Evolutionary conservation across 2,113 vertebrate species (phyloP).

Genomic region (Climacteris rufus): DNA sequence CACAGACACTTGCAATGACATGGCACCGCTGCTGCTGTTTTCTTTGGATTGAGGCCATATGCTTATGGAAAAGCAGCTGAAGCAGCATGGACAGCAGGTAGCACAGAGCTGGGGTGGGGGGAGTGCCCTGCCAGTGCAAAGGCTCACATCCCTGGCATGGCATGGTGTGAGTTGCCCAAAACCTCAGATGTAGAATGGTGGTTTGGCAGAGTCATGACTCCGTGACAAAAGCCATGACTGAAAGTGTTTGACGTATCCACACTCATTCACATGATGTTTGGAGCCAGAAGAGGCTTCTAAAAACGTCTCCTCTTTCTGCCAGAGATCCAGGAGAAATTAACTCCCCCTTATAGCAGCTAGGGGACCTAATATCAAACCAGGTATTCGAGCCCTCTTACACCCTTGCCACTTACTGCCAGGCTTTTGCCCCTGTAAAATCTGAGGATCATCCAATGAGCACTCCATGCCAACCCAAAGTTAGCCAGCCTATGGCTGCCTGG

Average conservation of each 20-base stretch:
- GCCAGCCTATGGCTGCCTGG: background rate
- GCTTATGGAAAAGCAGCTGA: background rate
- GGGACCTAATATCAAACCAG: background rate
- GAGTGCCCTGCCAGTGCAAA: background rate
- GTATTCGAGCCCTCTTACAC: background rate
- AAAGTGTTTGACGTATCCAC: background rate
- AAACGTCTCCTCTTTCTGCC: background rate
- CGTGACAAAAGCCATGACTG: conserved; percentile 34
- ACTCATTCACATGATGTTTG: background rate
- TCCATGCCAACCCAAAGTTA: background rate
- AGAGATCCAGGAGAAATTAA: background rate
- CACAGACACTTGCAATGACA: background rate
- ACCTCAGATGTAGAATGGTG: background rate
- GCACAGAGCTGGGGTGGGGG: background rate
- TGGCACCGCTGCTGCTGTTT: background rate
- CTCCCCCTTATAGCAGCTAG: background rate
- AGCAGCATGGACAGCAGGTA: background rate
- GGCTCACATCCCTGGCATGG: background rate
- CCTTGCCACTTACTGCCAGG: background rate
- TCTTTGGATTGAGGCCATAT: background rate
- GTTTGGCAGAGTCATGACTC: conserved; percentile 31
- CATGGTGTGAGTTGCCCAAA: background rate
- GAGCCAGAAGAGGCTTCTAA: background rate
- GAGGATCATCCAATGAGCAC: background rate
- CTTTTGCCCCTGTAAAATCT: background rate